phyloP scores from a whole-genome alignment of 2,797 vertebrate genomes.

The Sebastes nivosus region DNA sequence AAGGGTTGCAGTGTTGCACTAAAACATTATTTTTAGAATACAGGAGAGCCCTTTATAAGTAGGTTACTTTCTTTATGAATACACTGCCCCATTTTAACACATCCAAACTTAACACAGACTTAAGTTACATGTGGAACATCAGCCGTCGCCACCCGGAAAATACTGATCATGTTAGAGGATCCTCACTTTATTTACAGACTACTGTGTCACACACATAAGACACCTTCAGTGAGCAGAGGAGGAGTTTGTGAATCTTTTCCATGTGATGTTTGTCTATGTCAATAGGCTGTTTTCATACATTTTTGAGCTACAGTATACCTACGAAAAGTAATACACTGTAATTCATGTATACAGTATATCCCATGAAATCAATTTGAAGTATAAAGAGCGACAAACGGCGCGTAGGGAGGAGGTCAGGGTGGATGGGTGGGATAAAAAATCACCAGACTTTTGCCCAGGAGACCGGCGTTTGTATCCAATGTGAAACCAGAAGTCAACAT shows the following conservation, averaged over 20 bases:
- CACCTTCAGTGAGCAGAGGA: background rate
- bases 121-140: background rate
- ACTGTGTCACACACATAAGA: background rate
- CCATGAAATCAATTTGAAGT: no score
- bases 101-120: background rate
- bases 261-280: background rate
- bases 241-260: background rate
- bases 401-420: no score
- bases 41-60: slow-evolving; percentile 62
- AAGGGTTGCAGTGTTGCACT: slow-evolving; percentile 62
- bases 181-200: background rate
- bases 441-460: no score
- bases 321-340: no score
- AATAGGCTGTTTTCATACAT: no score
- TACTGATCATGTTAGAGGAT: background rate
- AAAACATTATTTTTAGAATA: slow-evolving; percentile 57
- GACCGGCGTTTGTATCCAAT: no score
- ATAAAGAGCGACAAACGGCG: rapidly evolving
- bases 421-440: no score
- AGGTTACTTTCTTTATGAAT: slow-evolving; percentile 41
- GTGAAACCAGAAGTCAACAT: no score
- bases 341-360: no score
- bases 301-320: no score
- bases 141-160: background rate
- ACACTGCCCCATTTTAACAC: slow-evolving; percentile 34